phyloP scores from a whole-genome alignment of 2,113 vertebrate species.

The Centropus bengalensis region DNA sequence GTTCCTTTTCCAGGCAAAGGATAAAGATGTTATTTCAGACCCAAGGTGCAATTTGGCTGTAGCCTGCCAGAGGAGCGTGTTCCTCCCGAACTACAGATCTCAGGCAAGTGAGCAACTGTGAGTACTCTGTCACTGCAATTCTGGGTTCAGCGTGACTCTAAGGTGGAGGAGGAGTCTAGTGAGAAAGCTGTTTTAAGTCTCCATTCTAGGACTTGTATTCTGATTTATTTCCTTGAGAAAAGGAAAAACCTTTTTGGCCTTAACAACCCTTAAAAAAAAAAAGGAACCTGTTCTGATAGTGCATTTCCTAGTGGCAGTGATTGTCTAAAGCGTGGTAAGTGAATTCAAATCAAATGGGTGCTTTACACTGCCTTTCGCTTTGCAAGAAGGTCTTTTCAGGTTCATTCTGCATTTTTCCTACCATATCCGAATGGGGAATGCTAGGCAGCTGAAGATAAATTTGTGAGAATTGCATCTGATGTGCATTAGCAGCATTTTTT shows the following conservation, averaged over 20 bases:
- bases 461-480: background rate
- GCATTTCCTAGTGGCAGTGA: background rate
- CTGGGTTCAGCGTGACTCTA: background rate
- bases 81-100: background rate
- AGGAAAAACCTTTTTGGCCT: background rate
- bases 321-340: background rate
- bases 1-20: background rate
- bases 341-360: background rate
- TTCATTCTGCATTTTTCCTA: background rate
- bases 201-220: background rate
- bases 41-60: background rate
- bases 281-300: background rate
- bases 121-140: background rate
- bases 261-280: background rate
- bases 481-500: background rate
- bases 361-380: background rate
- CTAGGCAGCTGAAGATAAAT: background rate
- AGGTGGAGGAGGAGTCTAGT: background rate
- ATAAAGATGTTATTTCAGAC: background rate
- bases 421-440: background rate
- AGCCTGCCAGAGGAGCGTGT: rapidly evolving
- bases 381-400: background rate
- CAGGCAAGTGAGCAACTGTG: background rate
- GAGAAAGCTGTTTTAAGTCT: background rate
- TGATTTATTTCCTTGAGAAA: background rate